Evolutionary conservation across 2,113 vertebrate genomes (phyloP).

Genomic region (Danionella cerebrum): DNA sequence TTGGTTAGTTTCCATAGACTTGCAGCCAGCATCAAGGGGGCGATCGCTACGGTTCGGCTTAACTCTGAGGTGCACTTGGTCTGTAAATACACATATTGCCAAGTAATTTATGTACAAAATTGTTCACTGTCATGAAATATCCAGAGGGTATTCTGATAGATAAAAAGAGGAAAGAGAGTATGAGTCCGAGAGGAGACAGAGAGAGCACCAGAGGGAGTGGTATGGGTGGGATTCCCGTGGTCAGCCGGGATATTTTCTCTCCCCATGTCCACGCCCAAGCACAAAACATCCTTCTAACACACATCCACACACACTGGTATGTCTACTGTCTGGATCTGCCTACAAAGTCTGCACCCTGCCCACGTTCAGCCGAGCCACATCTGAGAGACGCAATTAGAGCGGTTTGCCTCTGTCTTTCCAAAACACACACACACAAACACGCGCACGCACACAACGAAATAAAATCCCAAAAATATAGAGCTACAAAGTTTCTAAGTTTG

Average conservation of each 20-base stretch:
- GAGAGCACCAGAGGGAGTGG: constrained; percentile 48
- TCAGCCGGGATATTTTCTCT: constrained; percentile 59
- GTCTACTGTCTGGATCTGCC: constrained; percentile 33
- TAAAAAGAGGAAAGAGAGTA: neutral
- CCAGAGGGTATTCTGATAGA: neutral
- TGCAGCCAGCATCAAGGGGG: too few relatives aligned
- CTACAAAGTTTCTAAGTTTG: too few relatives aligned
- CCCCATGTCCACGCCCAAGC: constrained; percentile 56
- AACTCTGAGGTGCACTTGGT: too few relatives aligned
- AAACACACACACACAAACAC: constrained; percentile 33
- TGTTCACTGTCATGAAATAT: too few relatives aligned
- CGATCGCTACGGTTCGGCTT: too few relatives aligned
- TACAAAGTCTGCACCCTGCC: constrained; percentile 46
- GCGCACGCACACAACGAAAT: constrained; percentile 16
- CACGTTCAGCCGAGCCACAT: constrained; percentile 51
- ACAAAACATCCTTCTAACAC: constrained; percentile 40
- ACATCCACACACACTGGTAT: constrained; percentile 18
- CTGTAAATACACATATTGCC: too few relatives aligned
- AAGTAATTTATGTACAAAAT: too few relatives aligned
- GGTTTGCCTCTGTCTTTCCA: constrained; percentile 25
- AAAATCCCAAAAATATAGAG: neutral
- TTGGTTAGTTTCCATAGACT: too few relatives aligned
- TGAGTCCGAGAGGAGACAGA: too few relatives aligned
- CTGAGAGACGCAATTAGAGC: constrained; percentile 50
- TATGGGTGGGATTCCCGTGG: constrained; percentile 57